Evolutionary conservation across 2,113 vertebrate species (phyloP).

Genomic region (Hystrix cristata): DNA sequence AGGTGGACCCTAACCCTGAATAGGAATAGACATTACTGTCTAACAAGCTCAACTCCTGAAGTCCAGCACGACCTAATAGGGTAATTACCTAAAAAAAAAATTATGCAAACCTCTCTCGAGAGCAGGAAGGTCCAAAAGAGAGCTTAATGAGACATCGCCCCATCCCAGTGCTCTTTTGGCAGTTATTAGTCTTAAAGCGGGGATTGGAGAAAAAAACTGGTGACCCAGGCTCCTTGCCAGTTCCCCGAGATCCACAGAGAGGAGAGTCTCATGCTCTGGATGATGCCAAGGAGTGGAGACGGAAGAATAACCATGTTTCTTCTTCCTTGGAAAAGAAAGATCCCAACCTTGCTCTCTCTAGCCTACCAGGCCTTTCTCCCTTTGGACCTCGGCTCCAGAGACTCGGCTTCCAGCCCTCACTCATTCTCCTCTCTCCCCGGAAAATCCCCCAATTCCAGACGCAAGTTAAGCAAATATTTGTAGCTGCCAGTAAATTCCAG

Average conservation of each 20-base stretch:
- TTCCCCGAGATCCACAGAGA: not conserved
- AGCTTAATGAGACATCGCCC: not conserved
- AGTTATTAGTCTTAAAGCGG: conserved; percentile 51
- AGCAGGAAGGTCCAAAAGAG: conserved; percentile 38
- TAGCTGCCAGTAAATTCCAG: conserved; percentile 89
- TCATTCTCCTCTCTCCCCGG: conserved; percentile 71
- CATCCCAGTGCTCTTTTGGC: not conserved
- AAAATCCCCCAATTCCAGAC: conserved; percentile 84
- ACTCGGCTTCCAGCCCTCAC: conserved; percentile 45
- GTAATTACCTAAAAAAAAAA: not conserved
- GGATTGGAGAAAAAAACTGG: not conserved
- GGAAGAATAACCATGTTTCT: conserved; percentile 25
- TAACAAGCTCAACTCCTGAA: conserved; percentile 48
- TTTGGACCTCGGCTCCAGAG: conserved; percentile 50
- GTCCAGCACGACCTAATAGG: not conserved
- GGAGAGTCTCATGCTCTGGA: not conserved
- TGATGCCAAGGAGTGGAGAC: not conserved
- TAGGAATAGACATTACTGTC: not conserved
- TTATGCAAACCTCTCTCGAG: conserved; percentile 16
- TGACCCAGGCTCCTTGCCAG: not conserved
- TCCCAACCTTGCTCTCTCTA: conserved; percentile 32
- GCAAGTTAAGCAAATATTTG: conserved; percentile 88
- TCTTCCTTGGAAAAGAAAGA: conserved; percentile 54
- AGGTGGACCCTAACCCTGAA: conserved; percentile 9
- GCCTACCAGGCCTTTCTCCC: not conserved